These are phyloP conservation scores for Chaetogeoica ovagalla DNA, from an alignment of 2,888 invertebrate species.

Conservation along the genomic window DNA sequence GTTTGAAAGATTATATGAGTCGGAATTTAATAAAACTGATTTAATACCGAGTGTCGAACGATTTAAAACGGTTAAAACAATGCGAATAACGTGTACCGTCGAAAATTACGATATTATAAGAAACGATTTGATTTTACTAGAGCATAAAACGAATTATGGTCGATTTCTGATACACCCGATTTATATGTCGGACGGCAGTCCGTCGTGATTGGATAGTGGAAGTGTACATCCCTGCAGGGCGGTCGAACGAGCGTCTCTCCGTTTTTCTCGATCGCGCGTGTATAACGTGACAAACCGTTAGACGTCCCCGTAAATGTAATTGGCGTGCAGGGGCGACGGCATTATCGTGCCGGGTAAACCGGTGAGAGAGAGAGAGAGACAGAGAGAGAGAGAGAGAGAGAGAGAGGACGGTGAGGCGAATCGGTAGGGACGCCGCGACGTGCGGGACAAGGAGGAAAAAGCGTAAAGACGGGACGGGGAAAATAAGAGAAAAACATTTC, in stretches of 20 bases:
- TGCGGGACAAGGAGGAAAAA: conserved; percentile 29
- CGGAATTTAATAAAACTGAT: too few species aligned
- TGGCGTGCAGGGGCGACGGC: background rate
- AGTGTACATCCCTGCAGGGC: background rate
- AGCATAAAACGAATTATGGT: too few species aligned
- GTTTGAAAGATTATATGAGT: too few species aligned
- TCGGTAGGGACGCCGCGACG: conserved; percentile 18
- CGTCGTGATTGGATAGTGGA: too few species aligned
- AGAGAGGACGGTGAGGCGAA: background rate
- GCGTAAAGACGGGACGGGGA: conserved; percentile 18
- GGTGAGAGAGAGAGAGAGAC: background rate
- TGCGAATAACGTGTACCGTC: too few species aligned
- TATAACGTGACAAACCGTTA: conserved; percentile 13
- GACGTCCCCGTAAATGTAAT: conserved; percentile 42
- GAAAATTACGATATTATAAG: too few species aligned
- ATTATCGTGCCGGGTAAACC: background rate
- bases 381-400: background rate
- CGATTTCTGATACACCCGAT: too few species aligned
- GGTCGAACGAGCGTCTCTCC: background rate
- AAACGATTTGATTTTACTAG: too few species aligned
- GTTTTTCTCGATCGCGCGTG: background rate
- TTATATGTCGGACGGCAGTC: too few species aligned
- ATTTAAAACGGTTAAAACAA: too few species aligned
- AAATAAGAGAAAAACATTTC: conserved; percentile 3
- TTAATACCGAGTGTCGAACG: too few species aligned